Base-by-base conservation (phyloP, 2,888 invertebrate genomes). In the Dorcus parallelipipedus region DNA sequence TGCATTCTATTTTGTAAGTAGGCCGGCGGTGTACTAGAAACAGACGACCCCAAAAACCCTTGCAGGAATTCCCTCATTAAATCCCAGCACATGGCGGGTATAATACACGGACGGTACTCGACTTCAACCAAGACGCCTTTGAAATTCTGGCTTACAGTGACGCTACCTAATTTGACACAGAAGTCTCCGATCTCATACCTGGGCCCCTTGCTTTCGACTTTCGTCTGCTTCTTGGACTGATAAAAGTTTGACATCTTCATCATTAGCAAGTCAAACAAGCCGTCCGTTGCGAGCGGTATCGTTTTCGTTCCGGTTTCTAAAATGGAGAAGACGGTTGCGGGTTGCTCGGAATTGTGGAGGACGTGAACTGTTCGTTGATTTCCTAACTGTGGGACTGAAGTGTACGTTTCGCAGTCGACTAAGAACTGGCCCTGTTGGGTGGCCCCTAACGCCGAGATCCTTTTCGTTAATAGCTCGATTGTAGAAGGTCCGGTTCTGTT, bases 331-430 rank as follows among this genome's bases (percentile, higher is more conserved):
- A 95, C 94, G 0, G 96, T 92, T 0, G 95, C 95, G 0, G 97
- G 97, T 73, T 95, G 93, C 74, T 97, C 97, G 0, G 94, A 95
- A 77, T 97, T 94, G 79, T 97, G 96, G 7, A 97, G 82, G n/a
- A 97, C 89, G 77, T 96, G 94, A 0, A 96, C 90, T 0, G 91
- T 90, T 70, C 91, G 87, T 59, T 90, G 88, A 49, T 86, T 84
- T 3, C 90, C 92, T 74, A 90, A 81, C 69, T 87, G 86, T 1
- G 90, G 88, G 47, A 88, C 86, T 0, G 93, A 91, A 42, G 88
- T 87, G 73, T 92, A 96, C 0, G 95, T 95, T 77, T 97, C 97
- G 71, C 97, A 97, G 74, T 97, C 97, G 0, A 97, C 96, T 51
- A 93, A 78, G 76, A 96, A 97, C 69, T 92, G 93, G 0, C 97